Base-by-base conservation (phyloP, 2,888 invertebrate species). In the Ennomos fuscantarius region DNA sequence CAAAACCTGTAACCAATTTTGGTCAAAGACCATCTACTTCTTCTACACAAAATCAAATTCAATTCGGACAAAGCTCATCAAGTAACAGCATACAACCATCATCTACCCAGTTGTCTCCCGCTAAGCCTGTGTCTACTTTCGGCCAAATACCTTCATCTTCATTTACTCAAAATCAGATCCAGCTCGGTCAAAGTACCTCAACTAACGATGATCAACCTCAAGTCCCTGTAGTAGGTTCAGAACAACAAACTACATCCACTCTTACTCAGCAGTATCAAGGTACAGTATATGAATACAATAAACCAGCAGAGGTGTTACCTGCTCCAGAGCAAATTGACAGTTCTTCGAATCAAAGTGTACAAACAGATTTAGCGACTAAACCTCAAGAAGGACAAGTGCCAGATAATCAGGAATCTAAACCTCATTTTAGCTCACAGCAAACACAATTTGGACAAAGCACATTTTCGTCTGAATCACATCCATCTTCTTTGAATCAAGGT, bases 261-360 rank as follows among this genome's bases (percentile, higher is more conserved):
- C 37, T 57, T 31, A 64, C 53, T 2, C 72, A 74, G 43, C 69
- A 73, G 52, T 60, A 72, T 42, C 62, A 70, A 9, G 76, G 76
- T n/a, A 70, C 75, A 33, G 67, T 88, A 60, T 87, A 88, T 54
- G 78, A 88, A 60, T 87, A 87, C 58, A 84, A 72, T 39, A 87
- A 87, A 48, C 88, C 87, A 40, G 68, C 73, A 11, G 72, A 75
- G 55, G 66, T 68, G 39, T 60, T 81, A 1, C 73, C 81, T 15
- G 66, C 73, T 34, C 62, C 77, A 32, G 44, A 63, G 31, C 66
- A 66, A 24, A 46, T 45, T 37, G 65, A 62, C 12, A 61, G 66
- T 41, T 64, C 64, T 31, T 57, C 51, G 6, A 62, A 56, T 32
- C 70, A 66, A 56, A 60, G 51, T 13, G 32, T 54, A 10, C 55